These are phyloP conservation scores for Coilia nasus DNA, from an alignment of 2,797 vertebrate genomes.

Conservation along the genomic window DNA sequence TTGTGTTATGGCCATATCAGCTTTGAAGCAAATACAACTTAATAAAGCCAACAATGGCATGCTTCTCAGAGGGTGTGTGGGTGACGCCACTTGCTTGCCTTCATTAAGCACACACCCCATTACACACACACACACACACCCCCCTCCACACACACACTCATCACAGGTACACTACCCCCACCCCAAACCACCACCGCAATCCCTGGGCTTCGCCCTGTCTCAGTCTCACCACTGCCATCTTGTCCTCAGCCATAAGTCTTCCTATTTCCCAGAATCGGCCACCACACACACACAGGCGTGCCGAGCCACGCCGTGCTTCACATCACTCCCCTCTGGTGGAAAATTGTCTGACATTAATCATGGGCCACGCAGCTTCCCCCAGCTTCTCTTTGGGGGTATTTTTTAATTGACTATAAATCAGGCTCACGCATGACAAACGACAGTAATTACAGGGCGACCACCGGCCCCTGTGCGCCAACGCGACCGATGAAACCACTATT, in stretches of 20 bases:
- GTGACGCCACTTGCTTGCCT: no score
- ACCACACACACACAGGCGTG: no score
- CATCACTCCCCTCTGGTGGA: slow-evolving; percentile 68
- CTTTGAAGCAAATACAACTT: no score
- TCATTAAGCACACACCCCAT: neutral
- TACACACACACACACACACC: slow-evolving; percentile 8
- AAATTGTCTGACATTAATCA: slow-evolving; percentile 83
- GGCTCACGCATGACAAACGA: slow-evolving; percentile 87
- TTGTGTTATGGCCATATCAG: neutral
- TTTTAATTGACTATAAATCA: slow-evolving; percentile 96
- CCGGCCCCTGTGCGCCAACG: slow-evolving; percentile 51
- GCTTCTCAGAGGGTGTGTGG: no score
- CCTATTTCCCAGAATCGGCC: neutral
- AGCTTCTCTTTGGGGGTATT: slow-evolving; percentile 77
- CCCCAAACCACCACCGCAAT: no score
- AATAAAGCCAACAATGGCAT: no score
- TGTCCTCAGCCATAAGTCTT: neutral
- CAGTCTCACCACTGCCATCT: no score
- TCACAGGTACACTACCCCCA: no score
- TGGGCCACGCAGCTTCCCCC: slow-evolving; percentile 64
- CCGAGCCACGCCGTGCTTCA: slow-evolving; percentile 44
- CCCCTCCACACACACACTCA: no score
- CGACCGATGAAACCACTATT: neutral
- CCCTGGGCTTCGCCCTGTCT: no score
- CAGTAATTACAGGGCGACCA: slow-evolving; percentile 86